These are phyloP conservation scores for Minunthozetes semirufus DNA, from an alignment of 2,888 invertebrate species.

Conservation along the genomic window DNA sequence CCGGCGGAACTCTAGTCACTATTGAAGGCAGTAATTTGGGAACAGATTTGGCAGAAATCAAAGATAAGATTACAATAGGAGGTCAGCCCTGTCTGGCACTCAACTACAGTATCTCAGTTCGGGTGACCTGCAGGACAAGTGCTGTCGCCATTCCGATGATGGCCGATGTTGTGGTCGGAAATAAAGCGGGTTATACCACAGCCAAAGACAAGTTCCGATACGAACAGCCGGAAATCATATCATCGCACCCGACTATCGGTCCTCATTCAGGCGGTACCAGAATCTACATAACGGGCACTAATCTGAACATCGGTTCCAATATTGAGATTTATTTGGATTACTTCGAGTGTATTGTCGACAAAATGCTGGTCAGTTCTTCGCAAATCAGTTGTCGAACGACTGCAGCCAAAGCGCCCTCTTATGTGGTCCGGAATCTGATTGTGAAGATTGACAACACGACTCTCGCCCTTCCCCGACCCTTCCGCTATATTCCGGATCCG, in stretches of 20 bases:
- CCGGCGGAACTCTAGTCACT: constrained; percentile 51
- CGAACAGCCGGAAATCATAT: constrained; percentile 56
- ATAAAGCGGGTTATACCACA: constrained; percentile 79
- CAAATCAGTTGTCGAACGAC: constrained; percentile 43
- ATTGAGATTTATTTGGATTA: constrained; percentile 63
- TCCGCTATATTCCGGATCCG: constrained; percentile 51
- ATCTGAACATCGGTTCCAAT: constrained; percentile 84
- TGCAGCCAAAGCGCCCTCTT: constrained; percentile 35
- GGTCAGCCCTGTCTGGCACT: constrained; percentile 48
- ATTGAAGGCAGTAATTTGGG: constrained; percentile 52
- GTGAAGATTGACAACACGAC: constrained; percentile 42
- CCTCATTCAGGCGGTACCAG: constrained; percentile 95
- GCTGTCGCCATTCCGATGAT: constrained; percentile 48
- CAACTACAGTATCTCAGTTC: constrained; percentile 47
- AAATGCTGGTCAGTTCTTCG: constrained; percentile 60
- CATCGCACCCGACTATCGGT: constrained; percentile 73
- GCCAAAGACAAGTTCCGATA: constrained; percentile 82
- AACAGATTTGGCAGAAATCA: constrained; percentile 49
- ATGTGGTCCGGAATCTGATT: constrained; percentile 37
- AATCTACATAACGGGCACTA: constrained; percentile 80
- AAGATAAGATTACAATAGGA: constrained; percentile 49
- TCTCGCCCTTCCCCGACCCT: constrained; percentile 45
- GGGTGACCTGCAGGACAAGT: constrained; percentile 30
- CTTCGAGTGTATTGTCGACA: constrained; percentile 58
- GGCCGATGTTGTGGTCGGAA: constrained; percentile 78